Percentiles rank a stretch among this genome's conserved stretches.
These are phyloP conservation scores for Bombus superbus DNA, from an alignment of 1,140 invertebrate species.

Conservation along the genomic window DNA sequence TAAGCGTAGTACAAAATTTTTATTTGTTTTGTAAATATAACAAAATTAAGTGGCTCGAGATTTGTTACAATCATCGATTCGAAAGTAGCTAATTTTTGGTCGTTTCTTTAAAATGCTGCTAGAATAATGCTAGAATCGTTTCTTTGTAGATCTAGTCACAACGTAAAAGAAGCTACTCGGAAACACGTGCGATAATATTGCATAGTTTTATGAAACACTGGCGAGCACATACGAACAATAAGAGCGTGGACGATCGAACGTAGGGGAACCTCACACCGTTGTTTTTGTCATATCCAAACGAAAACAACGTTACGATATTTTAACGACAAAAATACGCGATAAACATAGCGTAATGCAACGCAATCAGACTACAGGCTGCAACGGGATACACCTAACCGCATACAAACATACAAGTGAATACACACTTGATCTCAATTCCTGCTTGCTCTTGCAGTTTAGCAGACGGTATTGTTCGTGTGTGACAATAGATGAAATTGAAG, in stretches of 20 bases:
- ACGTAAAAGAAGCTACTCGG: too few relatives aligned
- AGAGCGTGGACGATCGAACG: not conserved
- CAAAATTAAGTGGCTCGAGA: too few relatives aligned
- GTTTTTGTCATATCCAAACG: not conserved
- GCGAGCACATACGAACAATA: not conserved
- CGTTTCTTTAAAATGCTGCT: too few relatives aligned
- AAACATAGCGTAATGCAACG: conserved; percentile 3
- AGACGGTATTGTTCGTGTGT: conserved; percentile 44
- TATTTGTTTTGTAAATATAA: too few relatives aligned
- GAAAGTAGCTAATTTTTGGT: too few relatives aligned
- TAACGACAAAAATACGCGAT: not conserved
- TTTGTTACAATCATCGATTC: too few relatives aligned
- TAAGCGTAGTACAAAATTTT: too few relatives aligned
- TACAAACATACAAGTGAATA: not conserved
- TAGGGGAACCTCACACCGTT: not conserved
- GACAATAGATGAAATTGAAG: conserved; percentile 55
- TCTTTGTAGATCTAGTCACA: not conserved
- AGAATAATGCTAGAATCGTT: too few relatives aligned
- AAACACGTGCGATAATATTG: not conserved
- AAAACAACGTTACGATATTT: not conserved
- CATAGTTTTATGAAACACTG: not conserved
- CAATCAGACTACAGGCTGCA: conserved; percentile 26
- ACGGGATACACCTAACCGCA: conserved; percentile 24
- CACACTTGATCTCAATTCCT: conserved; percentile 40
- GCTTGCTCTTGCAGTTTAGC: conserved; percentile 54